Percentiles rank a stretch among this genome's conserved stretches.
Evolutionary conservation across 2,888 invertebrate species (phyloP).

Genomic region (Stenotaenia linearis): DNA sequence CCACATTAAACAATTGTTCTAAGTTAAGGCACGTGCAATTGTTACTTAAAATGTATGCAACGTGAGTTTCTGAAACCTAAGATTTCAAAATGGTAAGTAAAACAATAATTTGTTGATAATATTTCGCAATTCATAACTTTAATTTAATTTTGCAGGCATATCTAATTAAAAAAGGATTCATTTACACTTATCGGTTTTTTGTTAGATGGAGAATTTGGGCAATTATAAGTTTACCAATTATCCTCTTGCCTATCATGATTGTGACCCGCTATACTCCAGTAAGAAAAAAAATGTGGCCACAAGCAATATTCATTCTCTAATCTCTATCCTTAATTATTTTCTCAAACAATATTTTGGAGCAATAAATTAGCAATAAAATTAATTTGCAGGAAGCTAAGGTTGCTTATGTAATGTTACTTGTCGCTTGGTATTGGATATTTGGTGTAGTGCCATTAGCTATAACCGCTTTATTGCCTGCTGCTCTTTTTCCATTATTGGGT

Average conservation of each 20-base stretch:
- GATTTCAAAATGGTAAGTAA: no score
- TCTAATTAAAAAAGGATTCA: not conserved
- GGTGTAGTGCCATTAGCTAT: constrained; percentile 39
- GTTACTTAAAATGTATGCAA: no score
- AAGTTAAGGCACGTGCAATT: no score
- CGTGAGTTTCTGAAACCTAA: no score
- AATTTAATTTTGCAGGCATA: not conserved
- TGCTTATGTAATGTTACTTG: constrained; percentile 41
- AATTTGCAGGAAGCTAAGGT: constrained; percentile 41
- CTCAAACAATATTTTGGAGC: not conserved
- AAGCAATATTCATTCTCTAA: not conserved
- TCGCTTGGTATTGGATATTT: constrained; percentile 39
- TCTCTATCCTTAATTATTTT: not conserved
- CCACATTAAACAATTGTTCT: no score
- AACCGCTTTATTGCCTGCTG: constrained; percentile 39
- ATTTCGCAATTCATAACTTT: no score
- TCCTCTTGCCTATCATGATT: not conserved
- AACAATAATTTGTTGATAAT: no score
- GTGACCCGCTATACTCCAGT: not conserved
- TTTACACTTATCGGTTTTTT: not conserved
- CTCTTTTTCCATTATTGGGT: constrained; percentile 27
- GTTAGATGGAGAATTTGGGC: not conserved
- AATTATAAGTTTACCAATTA: not conserved
- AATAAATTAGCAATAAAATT: not conserved
- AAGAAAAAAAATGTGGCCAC: not conserved